phyloP scores from a whole-genome alignment of 2,113 vertebrate species.

The Hemicordylus capensis region DNA sequence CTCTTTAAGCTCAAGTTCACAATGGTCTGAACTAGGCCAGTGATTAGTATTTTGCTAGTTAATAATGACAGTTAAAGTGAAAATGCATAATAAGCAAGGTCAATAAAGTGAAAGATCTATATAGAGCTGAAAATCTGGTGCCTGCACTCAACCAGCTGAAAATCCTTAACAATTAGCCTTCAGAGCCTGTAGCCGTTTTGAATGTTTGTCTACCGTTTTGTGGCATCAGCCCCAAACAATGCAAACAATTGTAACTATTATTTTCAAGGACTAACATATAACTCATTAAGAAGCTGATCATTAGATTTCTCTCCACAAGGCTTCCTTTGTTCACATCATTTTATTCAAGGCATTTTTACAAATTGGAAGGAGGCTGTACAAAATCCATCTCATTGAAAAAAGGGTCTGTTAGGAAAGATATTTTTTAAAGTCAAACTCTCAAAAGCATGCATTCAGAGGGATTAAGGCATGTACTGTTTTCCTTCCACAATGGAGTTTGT shows the following conservation, averaged over 20 bases:
- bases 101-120: rapidly evolving
- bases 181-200: neutral
- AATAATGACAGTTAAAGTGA: neutral
- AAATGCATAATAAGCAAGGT: neutral
- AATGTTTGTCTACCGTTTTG: neutral
- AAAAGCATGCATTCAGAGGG: conserved; percentile 12
- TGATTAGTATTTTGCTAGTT: neutral
- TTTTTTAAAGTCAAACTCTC: conserved; percentile 6
- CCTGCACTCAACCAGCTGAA: neutral
- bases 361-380: conserved; percentile 12
- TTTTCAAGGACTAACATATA: conserved; percentile 38
- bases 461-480: neutral
- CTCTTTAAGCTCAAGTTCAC: too few species aligned
- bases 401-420: neutral
- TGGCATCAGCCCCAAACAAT: neutral
- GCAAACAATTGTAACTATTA: conserved; percentile 31
- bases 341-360: conserved; percentile 40
- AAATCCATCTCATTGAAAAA: neutral
- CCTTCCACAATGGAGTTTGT: neutral
- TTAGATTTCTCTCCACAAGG: conserved; percentile 46
- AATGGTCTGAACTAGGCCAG: neutral
- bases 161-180: neutral
- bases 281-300: conserved; percentile 47
- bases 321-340: conserved; percentile 45
- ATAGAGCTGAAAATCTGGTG: neutral